A percentile compares a stretch with the other conserved stretches of the same genome.
phyloP scores from a whole-genome alignment of 1,140 invertebrate genomes.

The Acyrthosiphon pisum region DNA sequence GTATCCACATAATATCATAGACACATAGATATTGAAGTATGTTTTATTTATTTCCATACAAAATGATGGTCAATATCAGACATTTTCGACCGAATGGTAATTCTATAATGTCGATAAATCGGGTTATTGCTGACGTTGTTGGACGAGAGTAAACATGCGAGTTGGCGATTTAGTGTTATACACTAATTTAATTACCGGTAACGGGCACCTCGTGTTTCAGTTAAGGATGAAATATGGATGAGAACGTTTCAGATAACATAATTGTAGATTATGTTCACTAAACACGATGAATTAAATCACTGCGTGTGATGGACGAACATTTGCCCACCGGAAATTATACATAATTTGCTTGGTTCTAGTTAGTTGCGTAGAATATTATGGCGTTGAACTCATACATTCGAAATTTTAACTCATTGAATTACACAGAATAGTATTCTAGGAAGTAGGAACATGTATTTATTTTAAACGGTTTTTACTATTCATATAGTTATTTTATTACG shows the following conservation, averaged over 20 bases:
- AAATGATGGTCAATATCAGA: neutral
- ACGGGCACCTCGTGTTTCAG: neutral
- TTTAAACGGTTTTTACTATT: slow-evolving; percentile 20
- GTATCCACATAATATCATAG: neutral
- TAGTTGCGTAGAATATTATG: neutral
- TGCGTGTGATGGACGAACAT: neutral
- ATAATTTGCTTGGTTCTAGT: neutral
- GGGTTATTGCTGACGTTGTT: neutral
- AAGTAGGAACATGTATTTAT: neutral
- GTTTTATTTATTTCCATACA: neutral
- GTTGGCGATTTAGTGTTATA: neutral
- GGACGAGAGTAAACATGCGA: neutral
- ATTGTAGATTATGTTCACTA: slow-evolving; percentile 18
- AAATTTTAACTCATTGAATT: neutral
- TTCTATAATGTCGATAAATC: neutral
- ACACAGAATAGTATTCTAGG: neutral
- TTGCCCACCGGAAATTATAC: slow-evolving; percentile 8
- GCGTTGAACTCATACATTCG: neutral
- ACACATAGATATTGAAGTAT: neutral
- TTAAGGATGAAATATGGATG: slow-evolving; percentile 25
- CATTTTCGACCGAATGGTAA: neutral
- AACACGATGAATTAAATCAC: slow-evolving; percentile 11
- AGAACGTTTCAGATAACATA: slow-evolving; percentile 25
- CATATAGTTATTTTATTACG: neutral
- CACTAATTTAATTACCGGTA: slow-evolving; percentile 34